Evolutionary conservation across 2,113 vertebrate genomes (phyloP), one percentile per base, ranked within the genome.

Genomic region (Grus americana): DNA sequence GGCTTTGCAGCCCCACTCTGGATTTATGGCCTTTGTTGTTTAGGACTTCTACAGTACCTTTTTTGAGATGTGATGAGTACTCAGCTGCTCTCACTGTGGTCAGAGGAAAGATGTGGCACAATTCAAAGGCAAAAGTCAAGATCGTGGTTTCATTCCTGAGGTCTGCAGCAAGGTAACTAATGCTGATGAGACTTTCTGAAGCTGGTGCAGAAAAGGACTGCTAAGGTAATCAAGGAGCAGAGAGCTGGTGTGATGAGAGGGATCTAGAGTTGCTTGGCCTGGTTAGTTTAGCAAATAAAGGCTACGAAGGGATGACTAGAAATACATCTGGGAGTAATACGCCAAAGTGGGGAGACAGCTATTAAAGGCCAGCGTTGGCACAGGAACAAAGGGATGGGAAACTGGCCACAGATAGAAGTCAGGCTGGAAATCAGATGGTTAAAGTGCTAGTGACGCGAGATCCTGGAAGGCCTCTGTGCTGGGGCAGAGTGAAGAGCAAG

Each of bases 251-350:
- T 44, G 47, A 36, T 40, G 36, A 67, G 58, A 40, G 36, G 42
- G 8, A 21, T 18, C 32, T 46, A 78, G 47, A 66, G 26, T 5
- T 66, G 47, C 65, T 55, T 55, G 9, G 52, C 42, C 14, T 44
- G 26, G 22, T 19, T 80, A 54, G 12, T 23, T 75, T n/a, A 70
- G 40, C 34, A 90, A 86, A 78, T 57, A 17, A 63, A 78, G 44
- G 38, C 61, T 83, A 38, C 47, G 49, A 68, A 47, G 38, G 55
- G 78, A 68, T 86, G 82, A 26, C 59, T 82, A 61, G 34, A 86
- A 78, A 57, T 62, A 82, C 82, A 92, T 95, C 93, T 95, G 93
- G 76, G 76, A 95, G 38, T 58, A 73, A 95, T 92, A 82, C 34
- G 73, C 12, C 36, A 12, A 82, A 82, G 62, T 65, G 81, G 23